Conservation (phyloP, 2,888 invertebrate genomes). For the Eilema depressum region DNA sequence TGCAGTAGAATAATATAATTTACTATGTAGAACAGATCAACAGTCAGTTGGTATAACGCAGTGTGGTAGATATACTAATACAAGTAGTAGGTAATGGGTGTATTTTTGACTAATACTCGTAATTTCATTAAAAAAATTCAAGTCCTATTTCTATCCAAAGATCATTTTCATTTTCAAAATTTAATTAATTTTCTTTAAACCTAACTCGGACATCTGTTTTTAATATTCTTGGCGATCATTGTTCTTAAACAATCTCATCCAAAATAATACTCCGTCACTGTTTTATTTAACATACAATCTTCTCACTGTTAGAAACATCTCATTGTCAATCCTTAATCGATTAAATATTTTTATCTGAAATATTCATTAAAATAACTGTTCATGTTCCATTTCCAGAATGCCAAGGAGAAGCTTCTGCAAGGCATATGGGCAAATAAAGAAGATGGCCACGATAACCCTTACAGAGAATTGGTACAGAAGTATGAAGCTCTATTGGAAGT, state of each 20-base stretch:
- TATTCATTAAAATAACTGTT: conserved; percentile 23
- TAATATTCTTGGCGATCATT: conserved; percentile 36
- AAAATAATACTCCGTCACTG: conserved; percentile 34
- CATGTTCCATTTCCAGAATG: conserved; percentile 69
- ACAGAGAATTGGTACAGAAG: conserved; percentile 93
- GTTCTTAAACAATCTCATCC: conserved; percentile 38
- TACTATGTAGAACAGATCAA: conserved; percentile 38
- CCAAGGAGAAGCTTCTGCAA: conserved; percentile 84
- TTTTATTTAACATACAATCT: conserved; percentile 45
- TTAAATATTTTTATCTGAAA: conserved; percentile 7
- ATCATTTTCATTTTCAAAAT: conserved; percentile 38
- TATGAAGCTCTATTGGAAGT: conserved; percentile 94
- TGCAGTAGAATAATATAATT: conserved; percentile 17
- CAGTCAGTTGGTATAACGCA: not conserved
- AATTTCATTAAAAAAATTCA: conserved; percentile 17
- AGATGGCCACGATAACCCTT: conserved; percentile 89
- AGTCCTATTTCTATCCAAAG: conserved; percentile 23
- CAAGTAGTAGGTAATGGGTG: conserved; percentile 76
- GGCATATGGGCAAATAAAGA: conserved; percentile 85
- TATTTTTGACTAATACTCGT: conserved; percentile 83
- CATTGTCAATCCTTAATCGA: conserved; percentile 12
- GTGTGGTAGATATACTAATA: conserved; percentile 30
- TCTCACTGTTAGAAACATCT: conserved; percentile 26
- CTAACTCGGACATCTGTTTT: conserved; percentile 41
- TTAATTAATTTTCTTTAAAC: conserved; percentile 31